phyloP scores from a whole-genome alignment of 2,113 vertebrate genomes.

The Gopherus evgoodei region DNA sequence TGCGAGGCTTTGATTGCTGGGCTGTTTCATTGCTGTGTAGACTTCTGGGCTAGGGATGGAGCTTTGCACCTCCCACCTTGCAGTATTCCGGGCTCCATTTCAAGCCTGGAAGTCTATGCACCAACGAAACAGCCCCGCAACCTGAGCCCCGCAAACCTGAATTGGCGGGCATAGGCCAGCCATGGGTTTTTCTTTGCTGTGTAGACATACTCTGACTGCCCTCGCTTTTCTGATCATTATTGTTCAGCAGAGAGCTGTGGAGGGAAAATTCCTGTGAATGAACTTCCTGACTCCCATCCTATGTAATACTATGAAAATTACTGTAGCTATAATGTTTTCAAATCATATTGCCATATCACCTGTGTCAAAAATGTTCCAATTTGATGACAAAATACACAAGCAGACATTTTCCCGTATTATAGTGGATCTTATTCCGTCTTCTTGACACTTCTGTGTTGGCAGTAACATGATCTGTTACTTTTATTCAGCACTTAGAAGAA shows the following conservation, averaged over 20 bases:
- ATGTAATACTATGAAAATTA: neutral
- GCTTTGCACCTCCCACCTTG: too few relatives aligned
- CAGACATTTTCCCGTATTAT: neutral
- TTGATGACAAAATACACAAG: neutral
- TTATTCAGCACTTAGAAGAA: neutral
- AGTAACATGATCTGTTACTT: neutral
- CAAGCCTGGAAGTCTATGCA: neutral
- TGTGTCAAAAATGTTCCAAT: neutral
- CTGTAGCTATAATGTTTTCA: neutral
- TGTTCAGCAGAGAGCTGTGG: neutral
- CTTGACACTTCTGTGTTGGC: neutral
- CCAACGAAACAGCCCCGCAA: too few relatives aligned
- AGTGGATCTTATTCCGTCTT: neutral
- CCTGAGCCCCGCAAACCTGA: neutral
- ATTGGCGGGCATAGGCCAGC: neutral
- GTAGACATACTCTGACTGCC: neutral
- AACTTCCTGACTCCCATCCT: neutral
- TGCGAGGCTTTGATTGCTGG: too few relatives aligned
- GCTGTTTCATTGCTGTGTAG: too few relatives aligned
- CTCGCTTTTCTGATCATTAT: neutral
- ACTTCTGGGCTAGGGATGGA: too few relatives aligned
- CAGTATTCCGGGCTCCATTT: too few relatives aligned
- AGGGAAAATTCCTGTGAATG: neutral
- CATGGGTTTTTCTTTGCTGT: neutral
- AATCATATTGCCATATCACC: neutral